Percentiles rank a stretch among this genome's conserved stretches.
These are phyloP conservation scores for Nycticorax nycticorax DNA, from an alignment of 2,113 vertebrate species.

Conservation along the genomic window DNA sequence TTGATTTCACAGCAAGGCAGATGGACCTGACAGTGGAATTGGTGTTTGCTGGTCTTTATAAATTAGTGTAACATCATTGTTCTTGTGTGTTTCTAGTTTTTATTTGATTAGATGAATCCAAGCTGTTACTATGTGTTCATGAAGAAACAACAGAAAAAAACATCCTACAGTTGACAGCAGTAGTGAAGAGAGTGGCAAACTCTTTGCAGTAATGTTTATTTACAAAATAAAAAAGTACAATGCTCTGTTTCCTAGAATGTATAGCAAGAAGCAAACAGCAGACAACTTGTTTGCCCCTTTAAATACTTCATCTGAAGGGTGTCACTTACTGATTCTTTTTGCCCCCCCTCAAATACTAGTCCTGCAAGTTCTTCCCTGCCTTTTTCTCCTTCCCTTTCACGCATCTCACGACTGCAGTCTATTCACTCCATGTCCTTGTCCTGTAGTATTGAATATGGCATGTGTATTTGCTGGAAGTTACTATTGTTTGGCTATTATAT, in stretches of 20 bases:
- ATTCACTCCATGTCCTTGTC: background rate
- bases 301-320: background rate
- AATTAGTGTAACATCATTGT: background rate
- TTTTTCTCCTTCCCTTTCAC: background rate
- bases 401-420: background rate
- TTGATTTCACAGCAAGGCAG: background rate
- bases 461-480: background rate
- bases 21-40: background rate
- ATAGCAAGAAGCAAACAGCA: background rate
- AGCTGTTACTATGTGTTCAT: background rate
- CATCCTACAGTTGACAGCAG: background rate
- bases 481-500: background rate
- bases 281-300: background rate
- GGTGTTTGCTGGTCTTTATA: background rate
- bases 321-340: background rate
- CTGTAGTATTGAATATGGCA: background rate
- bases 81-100: background rate
- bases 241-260: background rate
- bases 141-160: background rate
- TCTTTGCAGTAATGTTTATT: background rate
- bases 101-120: background rate
- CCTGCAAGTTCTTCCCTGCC: background rate
- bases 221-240: background rate
- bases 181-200: background rate
- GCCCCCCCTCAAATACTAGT: accelerated